A percentile compares a stretch with the other conserved stretches of the same genome.
These are phyloP conservation scores for Pachyramphus minor DNA, from an alignment of 2,113 vertebrate species.

Conservation along the genomic window DNA sequence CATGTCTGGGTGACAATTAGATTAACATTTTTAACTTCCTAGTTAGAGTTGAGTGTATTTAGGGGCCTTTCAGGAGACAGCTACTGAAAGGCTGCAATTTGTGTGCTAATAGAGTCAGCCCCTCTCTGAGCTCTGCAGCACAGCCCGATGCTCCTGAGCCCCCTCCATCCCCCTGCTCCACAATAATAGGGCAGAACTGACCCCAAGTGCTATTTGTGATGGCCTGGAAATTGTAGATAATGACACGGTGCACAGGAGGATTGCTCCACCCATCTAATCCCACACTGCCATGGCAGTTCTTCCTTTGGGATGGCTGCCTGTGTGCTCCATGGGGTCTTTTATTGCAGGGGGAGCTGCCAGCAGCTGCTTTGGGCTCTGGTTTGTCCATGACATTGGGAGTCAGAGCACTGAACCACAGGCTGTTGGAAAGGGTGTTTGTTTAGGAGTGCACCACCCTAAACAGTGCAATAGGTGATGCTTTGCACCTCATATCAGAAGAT, in stretches of 20 bases:
- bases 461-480: neutral
- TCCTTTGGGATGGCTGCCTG: neutral
- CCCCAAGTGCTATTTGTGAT: slow-evolving; percentile 51
- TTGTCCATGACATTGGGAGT: accelerated
- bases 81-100: slow-evolving; percentile 69
- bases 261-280: slow-evolving; percentile 43
- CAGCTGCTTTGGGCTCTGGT: neutral
- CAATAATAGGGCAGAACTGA: slow-evolving; percentile 55
- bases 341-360: neutral
- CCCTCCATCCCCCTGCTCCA: neutral
- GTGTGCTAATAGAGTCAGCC: slow-evolving; percentile 59
- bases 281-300: neutral
- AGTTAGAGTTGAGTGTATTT: slow-evolving; percentile 10
- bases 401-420: neutral
- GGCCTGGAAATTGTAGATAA: slow-evolving; percentile 69
- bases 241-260: slow-evolving; percentile 34
- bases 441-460: neutral
- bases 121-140: slow-evolving; percentile 42
- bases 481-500: neutral
- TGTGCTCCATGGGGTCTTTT: neutral
- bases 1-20: slow-evolving; percentile 57
- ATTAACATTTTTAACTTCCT: slow-evolving; percentile 50
- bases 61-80: slow-evolving; percentile 40
- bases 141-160: slow-evolving; percentile 13
- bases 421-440: accelerated